Evolutionary conservation across 2,888 invertebrate genomes (phyloP).

Genomic region (Odontothrips loti): DNA sequence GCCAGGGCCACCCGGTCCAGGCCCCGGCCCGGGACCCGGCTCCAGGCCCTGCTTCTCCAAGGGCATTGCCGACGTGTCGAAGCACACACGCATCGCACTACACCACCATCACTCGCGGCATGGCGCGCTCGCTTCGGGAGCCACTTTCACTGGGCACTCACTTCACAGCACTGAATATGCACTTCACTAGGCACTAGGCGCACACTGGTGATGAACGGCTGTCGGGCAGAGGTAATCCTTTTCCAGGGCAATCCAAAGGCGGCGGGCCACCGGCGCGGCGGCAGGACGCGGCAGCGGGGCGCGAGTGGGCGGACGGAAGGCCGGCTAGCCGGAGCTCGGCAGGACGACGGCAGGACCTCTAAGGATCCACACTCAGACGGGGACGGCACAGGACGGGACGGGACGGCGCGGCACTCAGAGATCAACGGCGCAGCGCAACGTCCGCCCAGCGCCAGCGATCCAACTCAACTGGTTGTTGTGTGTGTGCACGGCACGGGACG

Average conservation of each 20-base stretch:
- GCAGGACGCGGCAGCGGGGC: background rate
- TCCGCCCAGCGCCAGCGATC: constrained; percentile 4
- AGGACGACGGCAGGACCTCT: background rate
- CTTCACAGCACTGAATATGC: background rate
- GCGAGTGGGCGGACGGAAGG: background rate
- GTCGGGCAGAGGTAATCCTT: no score
- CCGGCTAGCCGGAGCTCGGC: background rate
- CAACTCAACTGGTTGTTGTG: constrained; percentile 22
- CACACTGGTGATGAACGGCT: background rate
- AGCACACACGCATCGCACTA: background rate
- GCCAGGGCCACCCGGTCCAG: background rate
- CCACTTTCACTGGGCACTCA: background rate
- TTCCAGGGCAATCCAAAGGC: no score
- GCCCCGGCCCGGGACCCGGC: background rate
- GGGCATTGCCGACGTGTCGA: background rate
- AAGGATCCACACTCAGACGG: background rate
- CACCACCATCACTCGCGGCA: background rate
- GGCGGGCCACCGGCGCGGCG: no score
- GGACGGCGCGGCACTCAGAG: background rate
- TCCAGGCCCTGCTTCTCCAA: constrained; percentile 20
- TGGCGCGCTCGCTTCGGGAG: background rate
- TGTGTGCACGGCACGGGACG: background rate
- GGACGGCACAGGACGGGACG: background rate
- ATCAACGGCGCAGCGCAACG: background rate
- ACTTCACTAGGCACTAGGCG: background rate